phyloP scores from a whole-genome alignment of 2,888 invertebrate genomes.

The Pterostichus niger region DNA sequence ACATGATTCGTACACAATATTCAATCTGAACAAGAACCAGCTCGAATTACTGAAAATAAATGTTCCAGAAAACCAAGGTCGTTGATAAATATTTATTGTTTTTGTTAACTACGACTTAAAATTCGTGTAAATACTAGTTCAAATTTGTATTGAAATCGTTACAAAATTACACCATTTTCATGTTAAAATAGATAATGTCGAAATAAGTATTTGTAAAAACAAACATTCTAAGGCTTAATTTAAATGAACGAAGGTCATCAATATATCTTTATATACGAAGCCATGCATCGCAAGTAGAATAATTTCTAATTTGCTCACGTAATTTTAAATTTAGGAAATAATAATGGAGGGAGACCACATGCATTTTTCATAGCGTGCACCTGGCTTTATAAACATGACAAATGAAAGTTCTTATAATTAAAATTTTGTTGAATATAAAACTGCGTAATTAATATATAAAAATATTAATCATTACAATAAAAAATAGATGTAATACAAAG shows the following conservation, averaged over 20 bases:
- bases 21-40: conserved; percentile 39
- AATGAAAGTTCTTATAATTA: conserved; percentile 13
- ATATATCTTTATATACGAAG: conserved; percentile 49
- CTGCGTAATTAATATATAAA: not conserved
- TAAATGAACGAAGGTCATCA: conserved; percentile 32
- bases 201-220: conserved; percentile 3
- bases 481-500: conserved; percentile 30
- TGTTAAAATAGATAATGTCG: not conserved
- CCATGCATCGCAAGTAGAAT: conserved; percentile 43
- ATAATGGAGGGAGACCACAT: conserved; percentile 55
- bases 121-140: conserved; percentile 4
- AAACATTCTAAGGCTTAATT: not conserved
- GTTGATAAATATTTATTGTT: conserved; percentile 45
- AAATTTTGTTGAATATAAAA: conserved; percentile 16
- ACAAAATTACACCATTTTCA: conserved; percentile 4
- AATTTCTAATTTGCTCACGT: conserved; percentile 48
- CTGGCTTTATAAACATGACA: conserved; percentile 54
- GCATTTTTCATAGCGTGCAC: conserved; percentile 60
- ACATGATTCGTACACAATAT: too few relatives aligned
- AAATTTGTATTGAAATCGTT: not conserved
- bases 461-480: conserved; percentile 18
- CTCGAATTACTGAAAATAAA: conserved; percentile 44
- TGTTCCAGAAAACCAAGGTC: conserved; percentile 49
- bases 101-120: conserved; percentile 17
- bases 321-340: conserved; percentile 54